Evolutionary conservation across 2,888 invertebrate genomes (phyloP).

Genomic region (Campoplex nolae): DNA sequence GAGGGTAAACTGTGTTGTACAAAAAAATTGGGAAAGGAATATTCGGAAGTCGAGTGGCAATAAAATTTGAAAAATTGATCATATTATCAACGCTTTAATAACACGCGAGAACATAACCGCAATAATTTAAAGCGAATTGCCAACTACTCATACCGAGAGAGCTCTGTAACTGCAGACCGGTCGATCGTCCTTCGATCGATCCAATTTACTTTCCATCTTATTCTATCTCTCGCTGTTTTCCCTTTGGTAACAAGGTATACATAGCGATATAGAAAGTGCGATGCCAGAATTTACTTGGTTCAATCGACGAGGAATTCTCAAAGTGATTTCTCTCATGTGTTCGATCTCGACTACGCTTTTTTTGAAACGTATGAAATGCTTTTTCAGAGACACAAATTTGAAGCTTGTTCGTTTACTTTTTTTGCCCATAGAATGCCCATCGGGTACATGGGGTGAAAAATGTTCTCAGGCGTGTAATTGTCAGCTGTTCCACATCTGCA

Average conservation of each 20-base stretch:
- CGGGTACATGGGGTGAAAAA: constrained; percentile 90
- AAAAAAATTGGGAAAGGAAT: not conserved
- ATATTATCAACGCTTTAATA: constrained; percentile 18
- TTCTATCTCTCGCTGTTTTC: constrained; percentile 3
- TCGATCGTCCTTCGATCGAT: constrained; percentile 62
- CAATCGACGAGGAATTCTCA: constrained; percentile 20
- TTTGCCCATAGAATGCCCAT: constrained; percentile 87
- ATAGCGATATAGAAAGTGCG: not conserved
- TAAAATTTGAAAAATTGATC: constrained; percentile 26
- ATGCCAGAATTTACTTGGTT: constrained; percentile 31
- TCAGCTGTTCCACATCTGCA: constrained; percentile 87
- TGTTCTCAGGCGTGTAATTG: constrained; percentile 90
- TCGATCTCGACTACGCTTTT: not conserved
- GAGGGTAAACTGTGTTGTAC: too few species aligned
- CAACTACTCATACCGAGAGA: constrained; percentile 55
- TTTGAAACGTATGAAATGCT: not conserved
- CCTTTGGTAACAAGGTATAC: not conserved
- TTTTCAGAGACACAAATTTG: not conserved
- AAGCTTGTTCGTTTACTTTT: not conserved
- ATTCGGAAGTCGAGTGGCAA: too few species aligned
- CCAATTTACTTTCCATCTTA: constrained; percentile 54
- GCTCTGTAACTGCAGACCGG: constrained; percentile 22
- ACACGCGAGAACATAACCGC: constrained; percentile 55
- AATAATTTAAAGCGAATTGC: constrained; percentile 65
- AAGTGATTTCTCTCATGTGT: not conserved